Conservation (phyloP, 1,140 invertebrate genomes). For the Cephus cinctus region DNA sequence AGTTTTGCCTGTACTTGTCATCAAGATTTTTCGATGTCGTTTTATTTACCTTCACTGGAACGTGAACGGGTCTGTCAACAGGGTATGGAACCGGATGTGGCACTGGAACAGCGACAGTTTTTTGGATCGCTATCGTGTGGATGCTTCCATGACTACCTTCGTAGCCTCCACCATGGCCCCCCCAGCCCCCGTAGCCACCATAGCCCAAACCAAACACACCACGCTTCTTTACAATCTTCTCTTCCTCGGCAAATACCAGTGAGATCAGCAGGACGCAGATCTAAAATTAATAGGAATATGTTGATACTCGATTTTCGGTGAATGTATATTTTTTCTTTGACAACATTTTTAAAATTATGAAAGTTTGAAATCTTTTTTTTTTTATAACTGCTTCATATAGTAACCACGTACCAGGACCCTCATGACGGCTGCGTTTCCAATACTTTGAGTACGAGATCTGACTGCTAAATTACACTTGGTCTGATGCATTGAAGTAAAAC, state of each 20-base stretch:
- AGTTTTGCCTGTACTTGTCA: not conserved
- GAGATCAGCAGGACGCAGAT: constrained; percentile 45
- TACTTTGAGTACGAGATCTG: constrained; percentile 28
- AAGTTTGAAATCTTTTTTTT: no score
- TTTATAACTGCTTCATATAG: no score
- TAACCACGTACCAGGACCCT: constrained; percentile 46
- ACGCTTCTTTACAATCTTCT: constrained; percentile 46
- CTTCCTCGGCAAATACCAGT: constrained; percentile 36
- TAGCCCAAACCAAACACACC: constrained; percentile 31
- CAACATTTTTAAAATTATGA: no score
- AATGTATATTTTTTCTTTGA: no score
- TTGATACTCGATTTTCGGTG: no score
- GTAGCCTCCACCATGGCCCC: constrained; percentile 12
- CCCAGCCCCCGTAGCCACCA: constrained; percentile 15
- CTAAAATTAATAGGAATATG: constrained; percentile 24
- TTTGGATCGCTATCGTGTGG: constrained; percentile 18
- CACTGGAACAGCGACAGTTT: constrained; percentile 12
- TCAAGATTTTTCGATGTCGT: no score
- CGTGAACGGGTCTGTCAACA: not conserved
- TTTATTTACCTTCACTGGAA: constrained; percentile 41
- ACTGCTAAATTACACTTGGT: constrained; percentile 39
- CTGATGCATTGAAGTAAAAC: constrained; percentile 42
- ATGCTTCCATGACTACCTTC: constrained; percentile 19
- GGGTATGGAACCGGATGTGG: not conserved
- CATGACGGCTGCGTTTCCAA: constrained; percentile 38